phyloP scores from a whole-genome alignment of 2,888 invertebrate genomes.

The Nemoura dubitans region DNA sequence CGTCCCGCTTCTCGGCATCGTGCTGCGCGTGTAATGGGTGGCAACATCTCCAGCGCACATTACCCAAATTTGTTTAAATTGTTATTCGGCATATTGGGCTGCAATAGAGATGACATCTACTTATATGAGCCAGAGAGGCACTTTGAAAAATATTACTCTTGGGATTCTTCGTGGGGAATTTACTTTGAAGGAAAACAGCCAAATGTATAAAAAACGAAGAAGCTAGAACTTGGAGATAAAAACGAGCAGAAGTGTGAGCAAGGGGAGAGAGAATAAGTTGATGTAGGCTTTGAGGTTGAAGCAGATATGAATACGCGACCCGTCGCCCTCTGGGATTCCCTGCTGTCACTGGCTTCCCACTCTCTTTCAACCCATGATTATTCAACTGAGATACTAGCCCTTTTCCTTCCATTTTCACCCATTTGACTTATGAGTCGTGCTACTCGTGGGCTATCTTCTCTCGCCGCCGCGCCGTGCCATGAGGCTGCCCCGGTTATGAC shows the following conservation, averaged over 20 bases:
- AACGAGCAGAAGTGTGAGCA: constrained; percentile 37
- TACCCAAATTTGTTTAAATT: constrained; percentile 37
- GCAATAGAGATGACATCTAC: constrained; percentile 24
- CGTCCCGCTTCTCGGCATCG: not conserved
- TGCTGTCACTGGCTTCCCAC: constrained; percentile 37
- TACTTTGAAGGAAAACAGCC: constrained; percentile 39
- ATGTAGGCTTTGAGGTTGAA: constrained; percentile 34
- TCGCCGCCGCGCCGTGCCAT: not conserved
- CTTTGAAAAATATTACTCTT: constrained; percentile 42
- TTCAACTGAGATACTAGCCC: constrained; percentile 40
- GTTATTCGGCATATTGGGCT: constrained; percentile 40
- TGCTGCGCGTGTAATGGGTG: not conserved
- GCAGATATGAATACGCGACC: constrained; percentile 37
- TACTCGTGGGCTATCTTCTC: constrained; percentile 17
- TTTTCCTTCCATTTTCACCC: constrained; percentile 40
- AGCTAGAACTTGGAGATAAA: constrained; percentile 36
- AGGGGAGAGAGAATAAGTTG: constrained; percentile 38
- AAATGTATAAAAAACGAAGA: constrained; percentile 40
- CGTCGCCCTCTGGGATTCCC: constrained; percentile 30
- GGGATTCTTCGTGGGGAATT: constrained; percentile 39
- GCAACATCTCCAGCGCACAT: not conserved
- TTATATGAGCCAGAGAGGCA: constrained; percentile 33
- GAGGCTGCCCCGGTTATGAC: not conserved
- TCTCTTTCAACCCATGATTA: constrained; percentile 42
- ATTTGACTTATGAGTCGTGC: constrained; percentile 30